Base-by-base conservation (phyloP, 2,113 vertebrate genomes). In the Callithrix jacchus region DNA sequence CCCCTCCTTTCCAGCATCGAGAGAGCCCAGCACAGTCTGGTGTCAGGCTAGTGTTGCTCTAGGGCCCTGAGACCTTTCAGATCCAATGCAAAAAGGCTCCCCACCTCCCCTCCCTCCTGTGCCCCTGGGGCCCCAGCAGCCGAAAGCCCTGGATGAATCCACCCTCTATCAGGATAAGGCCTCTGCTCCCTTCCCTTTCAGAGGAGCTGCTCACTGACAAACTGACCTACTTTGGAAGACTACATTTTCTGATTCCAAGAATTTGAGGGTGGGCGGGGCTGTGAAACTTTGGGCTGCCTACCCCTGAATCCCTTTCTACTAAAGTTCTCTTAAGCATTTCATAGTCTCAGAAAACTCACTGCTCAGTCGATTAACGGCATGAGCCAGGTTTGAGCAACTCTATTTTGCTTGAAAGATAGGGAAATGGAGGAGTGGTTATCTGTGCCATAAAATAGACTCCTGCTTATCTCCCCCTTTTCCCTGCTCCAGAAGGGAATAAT, bases 181-280 rank as follows among this genome's bases (percentile, higher is more conserved):
- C 74, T 96, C 71, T 37, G 93, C 96, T 97, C 93, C 73, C 47
- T 95, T 96, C 83, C 89, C 89, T 94, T 96, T 76, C 93, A 94
- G 92, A 93, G 83, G 83, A 93, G 92, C 97, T 64, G 96, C 93
- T 96, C 77, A 76, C 94, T 91, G 93, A 68, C 8, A 70, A 58
- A 93, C 89, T 97, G 97, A 97, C 98, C 98, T 97, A 98, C 97
- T 97, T 98, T 90, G 86, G 91, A 94, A 87, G 94, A 93, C 97
- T 96, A 93, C 87, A 92, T 97, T 93, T 96, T 97, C 96, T 94
- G 87, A 97, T 96, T 98, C 94, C 92, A 96, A 97, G 98, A 97
- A 95, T 96, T 91, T 97, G 89, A 84, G 91, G 89, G 84, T 97
- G 87, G 98, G 94, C 96, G 91, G 94, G 86, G 95, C 97, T 1